Evolutionary conservation across 37 sponge, comb jelly and placozoan species (phyloP), one percentile per base, ranked within the genome.

Genomic region (Axinella damicornis): DNA sequence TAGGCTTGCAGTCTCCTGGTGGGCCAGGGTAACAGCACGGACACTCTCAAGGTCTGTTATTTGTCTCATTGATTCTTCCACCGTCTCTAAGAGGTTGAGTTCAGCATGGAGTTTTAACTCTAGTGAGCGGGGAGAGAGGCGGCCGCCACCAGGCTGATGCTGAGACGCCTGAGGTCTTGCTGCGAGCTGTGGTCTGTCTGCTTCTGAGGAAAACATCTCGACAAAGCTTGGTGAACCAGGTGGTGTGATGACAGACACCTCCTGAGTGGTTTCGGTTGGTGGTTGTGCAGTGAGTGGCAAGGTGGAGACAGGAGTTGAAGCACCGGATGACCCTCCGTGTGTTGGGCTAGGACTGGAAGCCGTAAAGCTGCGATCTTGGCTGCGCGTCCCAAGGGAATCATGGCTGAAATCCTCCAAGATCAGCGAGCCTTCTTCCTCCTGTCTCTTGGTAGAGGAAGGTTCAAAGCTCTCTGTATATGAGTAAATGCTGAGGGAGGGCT

Each of bases 121-220:
- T 2, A 95, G 88, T 24, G 88, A 80, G 11, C 80, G 76, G 16
- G 96, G 96, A 60, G 96, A 95, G 24, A 75, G 83, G 17, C 83
- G 58, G 2, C 82, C 82, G 31, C 67, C 68, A 4, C 19, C 52
- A 46, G 73, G 22, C 78, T 60, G 62, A 1, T 28, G 39, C 20
- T 15, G 35, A 55, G 17, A 28, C 14, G 77, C 13, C 5, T 33
- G 6, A 17, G 76, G 32, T 54, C 28, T 46, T 46, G 9, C 46
- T 12, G 46, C 46, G 9, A 9, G 46, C 46, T 46, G 46, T 34
- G 0, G 27, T 30, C 1, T 25, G 77, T 31, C 30, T 30, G 15
- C 57, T 59, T 2, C 46, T 46, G 46, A 9, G 22, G 62, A 15
- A 37, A 54, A 69, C 4, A 78, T 46, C 2, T 76, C 76, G 35